phyloP scores from a whole-genome alignment of 2,888 invertebrate species.

The Polydesmus complanatus region DNA sequence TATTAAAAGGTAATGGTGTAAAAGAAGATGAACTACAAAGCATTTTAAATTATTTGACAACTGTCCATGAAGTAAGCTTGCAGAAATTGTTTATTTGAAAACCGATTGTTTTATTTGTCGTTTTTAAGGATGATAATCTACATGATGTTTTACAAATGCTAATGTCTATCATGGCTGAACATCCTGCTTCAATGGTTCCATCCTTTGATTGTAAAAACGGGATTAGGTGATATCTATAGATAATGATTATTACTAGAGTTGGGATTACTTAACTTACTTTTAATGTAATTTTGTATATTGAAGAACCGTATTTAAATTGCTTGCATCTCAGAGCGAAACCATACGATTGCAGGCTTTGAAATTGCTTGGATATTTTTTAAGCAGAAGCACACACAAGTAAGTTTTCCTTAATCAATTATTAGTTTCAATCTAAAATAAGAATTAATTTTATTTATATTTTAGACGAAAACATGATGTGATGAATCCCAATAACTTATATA shows the following conservation, averaged over 20 bases:
- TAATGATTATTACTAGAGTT: background rate
- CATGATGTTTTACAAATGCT: conserved; percentile 95
- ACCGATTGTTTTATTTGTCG: background rate
- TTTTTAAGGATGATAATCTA: conserved; percentile 79
- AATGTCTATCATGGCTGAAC: conserved; percentile 93
- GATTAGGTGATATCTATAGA: conserved; percentile 38
- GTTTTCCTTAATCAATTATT: conserved; percentile 25
- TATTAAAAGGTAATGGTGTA: conserved; percentile 91
- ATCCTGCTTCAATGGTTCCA: conserved; percentile 97
- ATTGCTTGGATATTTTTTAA: conserved; percentile 91
- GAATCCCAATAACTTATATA: conserved; percentile 97
- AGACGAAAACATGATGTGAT: conserved; percentile 98
- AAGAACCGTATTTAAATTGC: conserved; percentile 87
- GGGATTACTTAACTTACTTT: background rate
- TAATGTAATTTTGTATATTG: conserved; percentile 12
- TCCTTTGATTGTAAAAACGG: conserved; percentile 96
- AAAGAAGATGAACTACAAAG: conserved; percentile 98
- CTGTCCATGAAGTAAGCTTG: conserved; percentile 79
- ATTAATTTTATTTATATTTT: background rate
- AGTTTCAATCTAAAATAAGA: background rate
- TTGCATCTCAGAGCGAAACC: conserved; percentile 89
- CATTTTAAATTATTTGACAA: conserved; percentile 92
- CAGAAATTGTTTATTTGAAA: background rate
- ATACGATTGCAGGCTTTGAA: conserved; percentile 92
- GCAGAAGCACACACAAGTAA: conserved; percentile 95